Evolutionary conservation across 2,888 invertebrate species (phyloP), one percentile per base, ranked within the genome.

Genomic region (Conchocele bisecta): DNA sequence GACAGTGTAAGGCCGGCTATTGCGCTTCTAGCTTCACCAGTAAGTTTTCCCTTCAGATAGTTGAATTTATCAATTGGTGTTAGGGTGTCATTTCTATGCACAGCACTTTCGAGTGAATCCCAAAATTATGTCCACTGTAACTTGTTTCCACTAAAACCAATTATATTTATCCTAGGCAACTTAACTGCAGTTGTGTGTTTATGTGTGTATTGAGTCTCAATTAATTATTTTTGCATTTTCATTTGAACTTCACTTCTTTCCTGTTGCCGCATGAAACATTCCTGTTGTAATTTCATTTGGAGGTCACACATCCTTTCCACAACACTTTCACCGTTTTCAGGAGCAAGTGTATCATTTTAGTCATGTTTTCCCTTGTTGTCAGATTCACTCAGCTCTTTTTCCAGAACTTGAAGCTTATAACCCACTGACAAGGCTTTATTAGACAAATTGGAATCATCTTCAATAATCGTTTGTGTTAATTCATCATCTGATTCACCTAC

Each of bases 401-500:
- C n/a, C n/a, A n/a, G n/a, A n/a, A n/a, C n/a, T n/a, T n/a, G n/a
- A n/a, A n/a, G n/a, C n/a, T n/a, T n/a, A n/a, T n/a, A n/a, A n/a
- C n/a, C n/a, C n/a, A n/a, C n/a, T n/a, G n/a, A n/a, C n/a, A n/a
- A n/a, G n/a, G n/a, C n/a, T n/a, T n/a, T n/a, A n/a, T n/a, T n/a
- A n/a, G n/a, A n/a, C n/a, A n/a, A n/a, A n/a, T n/a, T n/a, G n/a
- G n/a, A n/a, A n/a, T n/a, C 57, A 39, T 39, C 24, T 9, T 57
- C 57, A 28, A 41, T 4, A 6, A 57, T 41, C 28, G 11, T 6
- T 26, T 57, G 41, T 17, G 42, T 41, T 13, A 41, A 22, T 28
- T 57, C 42, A n/a, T 24, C 24, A 26, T 41, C 57, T 41, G 41
- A 26, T 42, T 57, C 57, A 24, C 41, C 57, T 5, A 57, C 29